A percentile compares a stretch with the other conserved stretches of the same genome.
Evolutionary conservation across 2,797 vertebrate genomes (phyloP).

Genomic region (Siniperca undulata): DNA sequence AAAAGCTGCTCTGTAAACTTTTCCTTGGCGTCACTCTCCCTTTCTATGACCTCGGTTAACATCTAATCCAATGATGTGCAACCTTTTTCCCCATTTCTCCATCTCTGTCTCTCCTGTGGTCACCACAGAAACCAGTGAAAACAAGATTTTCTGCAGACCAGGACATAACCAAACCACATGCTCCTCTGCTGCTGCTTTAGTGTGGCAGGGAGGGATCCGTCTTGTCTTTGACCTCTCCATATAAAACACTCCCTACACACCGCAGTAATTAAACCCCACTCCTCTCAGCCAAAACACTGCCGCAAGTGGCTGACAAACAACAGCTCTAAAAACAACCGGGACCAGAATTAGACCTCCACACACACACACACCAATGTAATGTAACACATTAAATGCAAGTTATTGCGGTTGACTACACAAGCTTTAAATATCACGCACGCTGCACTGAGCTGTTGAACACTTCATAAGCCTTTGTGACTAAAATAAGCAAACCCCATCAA

Average conservation of each 20-base stretch:
- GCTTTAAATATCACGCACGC: conserved; percentile 33
- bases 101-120: conserved; percentile 43
- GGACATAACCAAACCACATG: conserved; percentile 52
- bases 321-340: conserved; percentile 57
- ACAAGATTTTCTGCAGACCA: conserved; percentile 42
- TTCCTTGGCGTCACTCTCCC: conserved; percentile 48
- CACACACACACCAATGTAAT: conserved; percentile 7
- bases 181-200: conserved; percentile 48
- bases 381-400: conserved; percentile 34
- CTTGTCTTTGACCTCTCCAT: conserved; percentile 68
- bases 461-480: conserved; percentile 38
- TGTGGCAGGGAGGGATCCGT: conserved; percentile 64
- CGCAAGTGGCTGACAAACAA: conserved; percentile 61
- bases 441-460: conserved; percentile 32
- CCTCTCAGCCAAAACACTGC: conserved; percentile 42
- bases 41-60: conserved; percentile 41
- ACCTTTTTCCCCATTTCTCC: conserved; percentile 10
- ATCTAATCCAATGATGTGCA: conserved; percentile 43
- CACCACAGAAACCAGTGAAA: conserved; percentile 57
- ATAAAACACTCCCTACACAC: conserved; percentile 68
- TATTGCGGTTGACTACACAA: conserved; percentile 44
- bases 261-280: conserved; percentile 64
- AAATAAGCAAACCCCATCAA: conserved; percentile 26
- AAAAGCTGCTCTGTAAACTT: conserved; percentile 64
- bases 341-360: conserved; percentile 49